Conservation (phyloP, 2,797 vertebrate species). For the Micromesistius poutassou region DNA sequence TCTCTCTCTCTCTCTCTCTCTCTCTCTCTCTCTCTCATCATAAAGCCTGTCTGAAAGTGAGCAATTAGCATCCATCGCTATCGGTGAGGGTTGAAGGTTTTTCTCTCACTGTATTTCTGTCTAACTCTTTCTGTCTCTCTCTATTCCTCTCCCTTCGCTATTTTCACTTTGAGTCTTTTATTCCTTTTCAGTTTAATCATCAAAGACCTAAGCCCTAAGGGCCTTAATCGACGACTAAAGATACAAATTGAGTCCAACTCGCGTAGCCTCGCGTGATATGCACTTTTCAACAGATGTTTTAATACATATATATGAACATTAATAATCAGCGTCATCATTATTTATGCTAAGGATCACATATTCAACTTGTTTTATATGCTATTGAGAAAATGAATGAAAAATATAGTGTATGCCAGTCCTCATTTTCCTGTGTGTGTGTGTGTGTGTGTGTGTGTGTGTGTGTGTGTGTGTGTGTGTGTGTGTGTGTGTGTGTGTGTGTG, state of each 20-base stretch:
- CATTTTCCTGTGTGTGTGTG: conserved; percentile 13
- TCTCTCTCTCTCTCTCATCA: neutral
- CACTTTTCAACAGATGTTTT: neutral
- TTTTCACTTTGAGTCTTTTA: neutral
- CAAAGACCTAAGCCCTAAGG: neutral
- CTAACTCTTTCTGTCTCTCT: conserved; percentile 7
- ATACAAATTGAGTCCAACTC: neutral
- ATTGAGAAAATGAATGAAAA: neutral
- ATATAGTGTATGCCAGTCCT: neutral
- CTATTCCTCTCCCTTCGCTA: neutral
- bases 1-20: neutral
- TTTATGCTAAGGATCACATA: neutral
- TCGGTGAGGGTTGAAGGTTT: conserved; percentile 26
- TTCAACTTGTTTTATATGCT: neutral
- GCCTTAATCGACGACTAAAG: too few species aligned
- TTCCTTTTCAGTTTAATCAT: neutral
- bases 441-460: neutral
- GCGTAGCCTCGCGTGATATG: neutral
- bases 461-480: conserved; percentile 14
- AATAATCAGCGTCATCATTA: neutral
- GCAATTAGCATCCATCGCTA: conserved; percentile 27
- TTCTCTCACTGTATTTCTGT: conserved; percentile 14
- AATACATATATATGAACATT: neutral
- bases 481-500: neutral
- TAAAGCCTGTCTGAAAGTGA: conserved; percentile 17